Evolutionary conservation across 2,113 vertebrate genomes (phyloP).

Genomic region (Cinclus cinclus): DNA sequence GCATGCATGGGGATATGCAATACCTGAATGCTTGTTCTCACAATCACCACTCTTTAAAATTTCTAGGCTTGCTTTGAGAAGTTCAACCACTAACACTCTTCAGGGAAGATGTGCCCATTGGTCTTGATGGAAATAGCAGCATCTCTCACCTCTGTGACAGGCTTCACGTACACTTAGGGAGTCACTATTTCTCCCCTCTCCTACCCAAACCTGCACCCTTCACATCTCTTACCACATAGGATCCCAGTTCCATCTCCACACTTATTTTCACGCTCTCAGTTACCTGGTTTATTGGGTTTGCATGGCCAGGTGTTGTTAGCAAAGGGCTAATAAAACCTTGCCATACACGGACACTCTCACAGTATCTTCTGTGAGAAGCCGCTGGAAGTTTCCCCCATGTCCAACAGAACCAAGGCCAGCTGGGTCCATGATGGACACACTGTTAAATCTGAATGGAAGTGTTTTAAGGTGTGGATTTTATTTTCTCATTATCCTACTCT

Average conservation of each 20-base stretch:
- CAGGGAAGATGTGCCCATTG: not conserved
- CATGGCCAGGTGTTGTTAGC: not conserved
- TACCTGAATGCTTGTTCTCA: not conserved
- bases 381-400: not conserved
- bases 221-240: not conserved
- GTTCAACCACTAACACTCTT: not conserved
- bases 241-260: not conserved
- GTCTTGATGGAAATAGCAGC: not conserved
- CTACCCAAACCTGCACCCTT: not conserved
- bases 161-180: fast-evolving
- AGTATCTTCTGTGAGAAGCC: not conserved
- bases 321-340: no score
- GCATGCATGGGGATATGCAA: not conserved
- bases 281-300: not conserved
- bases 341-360: no score
- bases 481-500: not conserved
- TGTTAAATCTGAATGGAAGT: not conserved
- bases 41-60: not conserved
- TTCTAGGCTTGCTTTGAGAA: not conserved
- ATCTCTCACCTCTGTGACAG: not conserved
- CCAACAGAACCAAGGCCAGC: not conserved
- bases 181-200: not conserved
- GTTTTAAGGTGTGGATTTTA: not conserved
- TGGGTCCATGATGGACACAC: fast-evolving
- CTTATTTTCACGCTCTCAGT: not conserved